These are phyloP conservation scores for Psammodynastes pulverulentus DNA, from an alignment of 2,113 vertebrate genomes.

Conservation along the genomic window DNA sequence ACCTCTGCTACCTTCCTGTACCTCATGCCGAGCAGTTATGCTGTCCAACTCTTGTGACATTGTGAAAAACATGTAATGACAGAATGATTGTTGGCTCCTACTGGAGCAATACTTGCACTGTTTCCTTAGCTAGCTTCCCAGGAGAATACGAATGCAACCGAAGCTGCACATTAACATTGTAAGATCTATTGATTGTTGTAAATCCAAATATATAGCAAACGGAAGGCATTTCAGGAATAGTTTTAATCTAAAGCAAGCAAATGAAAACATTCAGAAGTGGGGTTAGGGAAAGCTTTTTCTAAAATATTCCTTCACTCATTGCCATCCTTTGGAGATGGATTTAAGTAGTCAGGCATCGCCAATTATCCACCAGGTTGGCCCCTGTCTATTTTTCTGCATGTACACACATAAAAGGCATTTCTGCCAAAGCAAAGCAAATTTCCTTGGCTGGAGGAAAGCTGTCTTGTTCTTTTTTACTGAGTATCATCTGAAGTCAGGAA, in stretches of 20 bases:
- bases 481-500: neutral
- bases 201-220: neutral
- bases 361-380: neutral
- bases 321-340: neutral
- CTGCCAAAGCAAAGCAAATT: neutral
- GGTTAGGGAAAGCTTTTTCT: neutral
- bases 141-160: neutral
- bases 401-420: neutral
- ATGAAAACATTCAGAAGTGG: neutral
- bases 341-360: neutral
- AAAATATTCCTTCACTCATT: neutral
- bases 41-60: neutral
- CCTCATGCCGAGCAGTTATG: neutral
- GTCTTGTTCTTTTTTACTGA: neutral
- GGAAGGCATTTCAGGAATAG: neutral
- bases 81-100: neutral
- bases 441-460: neutral
- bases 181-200: neutral
- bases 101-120: neutral
- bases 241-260: neutral
- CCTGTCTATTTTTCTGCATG: neutral
- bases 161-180: neutral
- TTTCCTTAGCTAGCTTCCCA: neutral
- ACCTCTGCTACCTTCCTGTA: neutral
- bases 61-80: neutral